Evolutionary conservation across 2,888 invertebrate species (phyloP).

Genomic region (Leptopilina syphax): DNA sequence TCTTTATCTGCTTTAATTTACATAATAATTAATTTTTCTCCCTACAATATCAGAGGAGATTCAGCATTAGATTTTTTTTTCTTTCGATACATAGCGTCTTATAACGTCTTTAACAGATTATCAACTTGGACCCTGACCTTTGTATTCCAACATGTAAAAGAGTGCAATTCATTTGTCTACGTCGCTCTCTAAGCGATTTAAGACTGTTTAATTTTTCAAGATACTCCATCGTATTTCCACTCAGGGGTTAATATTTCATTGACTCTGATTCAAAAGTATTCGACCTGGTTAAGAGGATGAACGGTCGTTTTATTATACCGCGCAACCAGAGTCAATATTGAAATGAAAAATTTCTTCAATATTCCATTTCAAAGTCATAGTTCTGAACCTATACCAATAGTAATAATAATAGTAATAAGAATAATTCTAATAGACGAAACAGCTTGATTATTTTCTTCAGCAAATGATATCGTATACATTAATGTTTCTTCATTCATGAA

Average conservation of each 20-base stretch:
- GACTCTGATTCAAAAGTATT: constrained; percentile 3
- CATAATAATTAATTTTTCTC: not conserved
- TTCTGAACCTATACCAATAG: not conserved
- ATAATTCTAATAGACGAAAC: not conserved
- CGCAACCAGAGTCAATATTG: not conserved
- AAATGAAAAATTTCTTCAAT: not conserved
- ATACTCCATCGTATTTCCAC: not conserved
- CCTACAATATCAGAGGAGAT: no score
- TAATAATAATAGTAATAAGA: not conserved
- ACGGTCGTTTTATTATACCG: no score
- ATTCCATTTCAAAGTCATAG: constrained; percentile 3
- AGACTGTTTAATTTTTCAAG: constrained; percentile 2
- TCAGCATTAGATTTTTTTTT: constrained; percentile 4
- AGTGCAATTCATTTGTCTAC: constrained; percentile 16
- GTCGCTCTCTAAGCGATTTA: not conserved
- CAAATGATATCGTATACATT: not conserved
- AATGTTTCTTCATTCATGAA: constrained; percentile 12
- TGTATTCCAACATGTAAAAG: constrained; percentile 1
- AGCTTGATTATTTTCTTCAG: constrained; percentile 2
- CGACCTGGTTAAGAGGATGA: not conserved
- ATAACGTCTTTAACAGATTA: not conserved
- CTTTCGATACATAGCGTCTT: not conserved
- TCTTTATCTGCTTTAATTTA: no score
- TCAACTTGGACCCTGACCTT: not conserved
- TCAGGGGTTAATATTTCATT: constrained; percentile 12